Percentiles rank a stretch among this genome's conserved stretches.
These are phyloP conservation scores for Diceros bicornis DNA, from an alignment of 2,797 vertebrate species.

Conservation along the genomic window DNA sequence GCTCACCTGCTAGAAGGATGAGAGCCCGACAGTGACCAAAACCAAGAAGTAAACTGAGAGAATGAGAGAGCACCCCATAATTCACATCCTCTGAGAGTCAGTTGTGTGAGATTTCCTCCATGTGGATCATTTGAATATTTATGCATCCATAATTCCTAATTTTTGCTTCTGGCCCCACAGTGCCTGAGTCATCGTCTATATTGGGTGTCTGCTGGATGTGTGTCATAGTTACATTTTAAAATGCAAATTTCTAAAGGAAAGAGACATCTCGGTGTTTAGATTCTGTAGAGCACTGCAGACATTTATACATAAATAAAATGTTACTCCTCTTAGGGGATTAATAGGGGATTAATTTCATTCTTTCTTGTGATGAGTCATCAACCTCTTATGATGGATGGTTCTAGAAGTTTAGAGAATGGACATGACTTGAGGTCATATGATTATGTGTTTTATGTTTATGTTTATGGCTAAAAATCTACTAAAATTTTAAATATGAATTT, in stretches of 20 bases:
- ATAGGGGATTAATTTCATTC: conserved; percentile 39
- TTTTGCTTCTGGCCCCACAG: neutral
- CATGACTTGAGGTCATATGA: neutral
- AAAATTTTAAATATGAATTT: conserved; percentile 46
- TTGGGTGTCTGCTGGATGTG: neutral
- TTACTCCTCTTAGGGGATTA: neutral
- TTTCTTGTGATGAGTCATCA: neutral
- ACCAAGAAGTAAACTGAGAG: neutral
- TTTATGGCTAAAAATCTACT: neutral
- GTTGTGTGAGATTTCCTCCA: neutral
- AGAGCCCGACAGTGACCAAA: neutral
- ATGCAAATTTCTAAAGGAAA: conserved; percentile 28
- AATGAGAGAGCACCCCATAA: neutral
- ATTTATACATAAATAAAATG: neutral
- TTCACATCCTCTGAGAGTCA: neutral
- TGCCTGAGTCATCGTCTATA: conserved; percentile 19
- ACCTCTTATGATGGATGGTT: neutral
- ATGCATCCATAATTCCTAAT: neutral
- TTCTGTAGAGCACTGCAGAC: neutral
- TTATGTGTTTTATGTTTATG: neutral
- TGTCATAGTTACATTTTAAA: neutral
- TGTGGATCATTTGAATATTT: neutral
- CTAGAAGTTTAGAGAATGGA: neutral
- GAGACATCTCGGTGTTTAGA: neutral
- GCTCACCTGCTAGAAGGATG: neutral